These are phyloP conservation scores for Andrena bucephala DNA, from an alignment of 2,888 invertebrate species.

Conservation along the genomic window DNA sequence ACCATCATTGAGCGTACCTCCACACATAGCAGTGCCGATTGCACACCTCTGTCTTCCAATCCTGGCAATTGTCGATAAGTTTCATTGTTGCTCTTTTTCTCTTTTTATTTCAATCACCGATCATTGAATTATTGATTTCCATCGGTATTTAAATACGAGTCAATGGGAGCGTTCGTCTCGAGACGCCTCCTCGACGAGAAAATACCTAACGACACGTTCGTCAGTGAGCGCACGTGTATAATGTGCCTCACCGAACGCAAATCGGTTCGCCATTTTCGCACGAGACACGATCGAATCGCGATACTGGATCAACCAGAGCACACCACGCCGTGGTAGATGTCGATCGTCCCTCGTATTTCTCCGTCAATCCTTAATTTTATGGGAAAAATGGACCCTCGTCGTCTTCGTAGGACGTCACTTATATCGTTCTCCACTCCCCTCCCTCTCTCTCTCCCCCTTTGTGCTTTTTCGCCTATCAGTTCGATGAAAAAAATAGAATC, in stretches of 20 bases:
- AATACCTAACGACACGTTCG: slow-evolving; percentile 35
- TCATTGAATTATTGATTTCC: not conserved
- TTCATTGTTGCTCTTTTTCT: not conserved
- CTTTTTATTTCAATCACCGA: not conserved
- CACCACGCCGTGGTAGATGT: slow-evolving; percentile 41
- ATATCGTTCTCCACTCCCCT: slow-evolving; percentile 13
- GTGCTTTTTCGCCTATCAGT: slow-evolving; percentile 25
- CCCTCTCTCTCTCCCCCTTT: not conserved
- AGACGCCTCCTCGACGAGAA: slow-evolving; percentile 36
- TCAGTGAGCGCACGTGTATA: slow-evolving; percentile 17
- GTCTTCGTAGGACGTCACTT: slow-evolving; percentile 52
- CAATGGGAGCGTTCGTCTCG: slow-evolving; percentile 15
- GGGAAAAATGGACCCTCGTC: slow-evolving; percentile 77
- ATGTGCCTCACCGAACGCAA: slow-evolving; percentile 21
- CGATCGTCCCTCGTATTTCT: slow-evolving; percentile 75
- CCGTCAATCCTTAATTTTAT: slow-evolving; percentile 42
- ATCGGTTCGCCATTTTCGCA: slow-evolving; percentile 44
- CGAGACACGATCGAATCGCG: slow-evolving; percentile 80
- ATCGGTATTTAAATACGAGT: not conserved
- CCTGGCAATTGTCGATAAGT: not conserved
- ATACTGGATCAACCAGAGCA: slow-evolving; percentile 81
- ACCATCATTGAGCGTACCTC: not conserved
- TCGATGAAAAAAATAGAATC: slow-evolving; percentile 63
- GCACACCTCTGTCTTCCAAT: not conserved
- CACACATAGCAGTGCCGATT: not conserved